Evolutionary conservation across 2,113 vertebrate genomes (phyloP), one percentile per base, ranked within the genome.

Genomic region (Triplophysa tibetana): DNA sequence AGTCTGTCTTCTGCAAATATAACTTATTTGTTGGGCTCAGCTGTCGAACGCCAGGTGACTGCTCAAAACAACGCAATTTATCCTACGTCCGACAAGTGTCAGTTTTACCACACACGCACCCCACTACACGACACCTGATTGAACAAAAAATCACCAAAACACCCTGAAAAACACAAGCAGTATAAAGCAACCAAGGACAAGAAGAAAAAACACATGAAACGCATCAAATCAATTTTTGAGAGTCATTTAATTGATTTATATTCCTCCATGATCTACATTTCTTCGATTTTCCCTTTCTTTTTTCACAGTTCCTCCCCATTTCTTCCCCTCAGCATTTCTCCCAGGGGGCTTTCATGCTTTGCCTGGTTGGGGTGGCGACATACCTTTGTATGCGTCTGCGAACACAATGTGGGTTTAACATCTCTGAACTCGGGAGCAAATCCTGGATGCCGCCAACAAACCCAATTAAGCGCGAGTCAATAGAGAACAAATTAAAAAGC

Each of bases 401-500:
- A 89, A 88, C 82, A 90, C 87, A 91, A 89, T 86, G 74, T 86
- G 84, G 86, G 83, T 88, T 92, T 90, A 88, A 89, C 80, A 87
- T 83, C 83, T 87, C 78, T 89, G 88, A 92, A 90, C 87, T 88
- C 60, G 50, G 81, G 87, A 88, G 85, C 81, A 78, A 86, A 89
- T 89, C 90, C 87, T 90, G 87, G 88, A 89, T 87, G 89, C 90
- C 80, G 86, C 86, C 87, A 83, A 87, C 83, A 86, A 84, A 91
- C 88, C 91, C 92, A 93, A 93, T 93, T 93, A 93, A 90, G 87
- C 61, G 62, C 23, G 78, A 93, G 90, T 93, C 92, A 92, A 92
- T 92, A 87, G 91, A 87, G 85, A 92, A 86, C 90, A 90, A 93
- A 93, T 92, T 90, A 93, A 92, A 92, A 93, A 91, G 86, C 88